These are phyloP conservation scores for Aricia artaxerxes DNA, from an alignment of 2,888 invertebrate species.

Conservation along the genomic window DNA sequence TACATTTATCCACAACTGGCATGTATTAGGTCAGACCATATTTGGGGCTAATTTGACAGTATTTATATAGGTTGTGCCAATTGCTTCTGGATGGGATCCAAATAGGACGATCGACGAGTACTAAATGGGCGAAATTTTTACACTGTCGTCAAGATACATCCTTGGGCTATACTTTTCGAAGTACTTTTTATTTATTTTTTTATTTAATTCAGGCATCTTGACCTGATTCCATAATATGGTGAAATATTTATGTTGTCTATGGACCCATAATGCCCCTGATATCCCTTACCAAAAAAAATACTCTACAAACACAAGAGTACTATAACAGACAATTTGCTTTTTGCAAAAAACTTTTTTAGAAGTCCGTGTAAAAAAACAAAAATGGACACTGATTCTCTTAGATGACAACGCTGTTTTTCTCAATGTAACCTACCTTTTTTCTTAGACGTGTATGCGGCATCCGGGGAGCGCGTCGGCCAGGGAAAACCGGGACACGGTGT, in stretches of 20 bases:
- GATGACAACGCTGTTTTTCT: too few relatives aligned
- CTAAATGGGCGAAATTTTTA: slow-evolving; percentile 8
- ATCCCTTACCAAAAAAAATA: too few relatives aligned
- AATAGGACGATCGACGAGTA: slow-evolving; percentile 23
- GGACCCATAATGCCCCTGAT: too few relatives aligned
- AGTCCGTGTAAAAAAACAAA: too few relatives aligned
- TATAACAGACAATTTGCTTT: too few relatives aligned
- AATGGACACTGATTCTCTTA: too few relatives aligned
- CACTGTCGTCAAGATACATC: not conserved
- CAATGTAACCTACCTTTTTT: slow-evolving; percentile 10
- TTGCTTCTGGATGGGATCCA: slow-evolving; percentile 32
- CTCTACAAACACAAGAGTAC: too few relatives aligned
- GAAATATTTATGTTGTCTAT: too few relatives aligned
- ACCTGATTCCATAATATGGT: too few relatives aligned
- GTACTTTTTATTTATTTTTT: too few relatives aligned
- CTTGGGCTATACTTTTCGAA: not conserved
- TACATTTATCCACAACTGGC: not conserved
- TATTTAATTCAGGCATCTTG: too few relatives aligned
- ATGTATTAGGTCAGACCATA: not conserved
- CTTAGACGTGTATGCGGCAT: slow-evolving; percentile 93
- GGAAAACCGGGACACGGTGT: slow-evolving; percentile 98
- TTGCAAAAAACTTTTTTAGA: too few relatives aligned
- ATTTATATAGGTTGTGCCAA: slow-evolving; percentile 28
- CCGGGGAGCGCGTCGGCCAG: slow-evolving; percentile 95
- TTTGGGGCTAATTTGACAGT: slow-evolving; percentile 17